A percentile compares a stretch with the other conserved stretches of the same genome.
Conservation (phyloP, 2,113 vertebrate species). For the Misgurnus anguillicaudatus region DNA sequence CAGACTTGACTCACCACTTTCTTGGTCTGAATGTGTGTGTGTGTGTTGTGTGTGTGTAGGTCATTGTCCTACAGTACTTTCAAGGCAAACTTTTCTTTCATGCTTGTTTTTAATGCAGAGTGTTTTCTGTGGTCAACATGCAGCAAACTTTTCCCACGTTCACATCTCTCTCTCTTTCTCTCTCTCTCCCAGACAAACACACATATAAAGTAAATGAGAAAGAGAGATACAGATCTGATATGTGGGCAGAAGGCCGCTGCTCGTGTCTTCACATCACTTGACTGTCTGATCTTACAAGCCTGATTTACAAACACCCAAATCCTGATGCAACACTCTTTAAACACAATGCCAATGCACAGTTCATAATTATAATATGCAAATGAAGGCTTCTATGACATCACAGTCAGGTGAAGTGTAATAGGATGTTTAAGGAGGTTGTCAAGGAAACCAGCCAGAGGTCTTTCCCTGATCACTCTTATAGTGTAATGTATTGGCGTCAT, state of each 20-base stretch:
- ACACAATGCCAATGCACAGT: not conserved
- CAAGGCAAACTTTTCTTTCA: not conserved
- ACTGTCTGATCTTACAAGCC: slow-evolving; percentile 33
- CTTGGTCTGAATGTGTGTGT: slow-evolving; percentile 32
- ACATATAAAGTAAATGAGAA: slow-evolving; percentile 2
- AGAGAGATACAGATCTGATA: slow-evolving; percentile 24
- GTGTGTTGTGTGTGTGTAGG: slow-evolving; percentile 36
- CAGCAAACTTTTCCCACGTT: slow-evolving; percentile 43
- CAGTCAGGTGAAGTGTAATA: slow-evolving; percentile 37
- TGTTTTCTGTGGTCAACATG: slow-evolving; percentile 4
- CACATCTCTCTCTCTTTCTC: slow-evolving; percentile 21
- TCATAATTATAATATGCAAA: slow-evolving; percentile 7
- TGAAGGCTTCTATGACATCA: slow-evolving; percentile 45
- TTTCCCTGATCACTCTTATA: too few relatives aligned
- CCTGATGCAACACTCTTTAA: too few relatives aligned
- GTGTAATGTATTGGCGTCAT: not conserved
- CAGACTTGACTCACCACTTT: not conserved
- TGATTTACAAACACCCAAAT: not conserved
- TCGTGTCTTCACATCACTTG: slow-evolving; percentile 36
- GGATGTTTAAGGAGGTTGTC: slow-evolving; percentile 44
- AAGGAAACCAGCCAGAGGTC: slow-evolving; percentile 15
- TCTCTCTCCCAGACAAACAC: slow-evolving; percentile 25
- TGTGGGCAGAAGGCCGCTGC: slow-evolving; percentile 45
- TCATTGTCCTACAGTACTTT: slow-evolving; percentile 1
- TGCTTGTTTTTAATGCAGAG: slow-evolving; percentile 19